A percentile compares a stretch with the other conserved stretches of the same genome.
Conservation (phyloP, 2,888 invertebrate species). For the Andrena dorsata region DNA sequence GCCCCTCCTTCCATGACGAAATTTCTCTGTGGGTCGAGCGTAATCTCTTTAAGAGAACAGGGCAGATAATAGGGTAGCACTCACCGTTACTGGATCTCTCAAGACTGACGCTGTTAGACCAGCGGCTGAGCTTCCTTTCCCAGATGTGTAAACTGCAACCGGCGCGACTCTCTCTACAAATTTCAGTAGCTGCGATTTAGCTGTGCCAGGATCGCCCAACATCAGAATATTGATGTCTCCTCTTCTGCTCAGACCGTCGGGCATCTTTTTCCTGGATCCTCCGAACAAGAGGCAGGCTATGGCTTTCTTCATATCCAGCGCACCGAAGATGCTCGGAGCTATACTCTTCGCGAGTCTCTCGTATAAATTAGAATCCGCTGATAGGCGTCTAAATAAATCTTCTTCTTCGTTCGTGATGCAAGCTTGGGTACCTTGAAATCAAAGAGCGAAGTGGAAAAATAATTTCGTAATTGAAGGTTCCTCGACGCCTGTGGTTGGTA, state of each 20-base stretch:
- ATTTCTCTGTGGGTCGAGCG: conserved; percentile 88
- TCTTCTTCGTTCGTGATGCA: conserved; percentile 90
- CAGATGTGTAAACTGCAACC: conserved; percentile 98
- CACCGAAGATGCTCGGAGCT: conserved; percentile 98
- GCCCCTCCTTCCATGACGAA: conserved; percentile 99
- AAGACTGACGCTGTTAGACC: conserved; percentile 99
- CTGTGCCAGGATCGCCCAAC: conserved; percentile 99
- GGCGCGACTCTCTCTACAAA: conserved; percentile 98
- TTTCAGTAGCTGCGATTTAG: conserved; percentile 99
- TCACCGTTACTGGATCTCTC: conserved; percentile 95
- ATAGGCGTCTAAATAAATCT: conserved; percentile 93
- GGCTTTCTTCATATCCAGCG: conserved; percentile 97
- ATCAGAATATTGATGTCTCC: conserved; percentile 98
- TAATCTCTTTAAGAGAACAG: conserved; percentile 1
- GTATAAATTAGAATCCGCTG: conserved; percentile 94
- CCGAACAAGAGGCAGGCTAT: conserved; percentile 98
- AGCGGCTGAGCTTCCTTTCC: conserved; percentile 99
- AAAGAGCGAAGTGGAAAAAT: background rate
- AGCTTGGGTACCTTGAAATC: conserved; percentile 75
- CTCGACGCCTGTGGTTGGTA: background rate
- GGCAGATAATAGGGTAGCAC: conserved; percentile 68
- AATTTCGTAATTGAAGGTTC: background rate
- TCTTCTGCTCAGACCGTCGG: conserved; percentile 97
- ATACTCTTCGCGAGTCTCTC: conserved; percentile 95
- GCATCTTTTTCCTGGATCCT: conserved; percentile 94